A percentile compares a stretch with the other conserved stretches of the same genome.
Conservation (phyloP, 2,797 vertebrate species). For the Lateolabrax maculatus region DNA sequence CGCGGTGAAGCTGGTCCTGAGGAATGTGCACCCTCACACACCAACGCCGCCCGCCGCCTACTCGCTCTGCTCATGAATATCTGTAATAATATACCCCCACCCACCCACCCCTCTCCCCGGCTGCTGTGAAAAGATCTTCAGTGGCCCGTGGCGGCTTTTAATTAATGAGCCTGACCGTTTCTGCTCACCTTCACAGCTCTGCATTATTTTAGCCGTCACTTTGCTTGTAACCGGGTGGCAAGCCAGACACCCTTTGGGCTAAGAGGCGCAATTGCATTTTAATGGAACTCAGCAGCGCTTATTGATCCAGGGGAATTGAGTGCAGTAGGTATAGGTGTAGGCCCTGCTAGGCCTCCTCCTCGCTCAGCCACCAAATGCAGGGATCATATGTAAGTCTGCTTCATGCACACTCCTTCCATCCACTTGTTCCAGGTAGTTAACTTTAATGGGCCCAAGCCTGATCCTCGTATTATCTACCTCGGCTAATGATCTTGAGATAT, state of each 20-base stretch:
- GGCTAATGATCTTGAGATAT: constrained; percentile 52
- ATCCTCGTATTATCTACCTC: constrained; percentile 44
- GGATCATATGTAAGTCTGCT: constrained; percentile 44
- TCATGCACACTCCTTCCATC: constrained; percentile 20
- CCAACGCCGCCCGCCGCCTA: neutral
- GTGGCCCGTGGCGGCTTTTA: constrained; percentile 76
- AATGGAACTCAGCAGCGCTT: constrained; percentile 69
- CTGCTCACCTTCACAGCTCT: constrained; percentile 71
- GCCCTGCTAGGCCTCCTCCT: constrained; percentile 17
- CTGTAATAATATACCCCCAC: constrained; percentile 61
- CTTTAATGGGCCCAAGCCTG: constrained; percentile 32
- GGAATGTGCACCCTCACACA: constrained; percentile 27
- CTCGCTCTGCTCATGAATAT: constrained; percentile 67
- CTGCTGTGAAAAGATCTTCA: constrained; percentile 67
- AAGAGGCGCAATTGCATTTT: constrained; percentile 70
- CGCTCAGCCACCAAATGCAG: neutral
- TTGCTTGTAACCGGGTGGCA: constrained; percentile 62
- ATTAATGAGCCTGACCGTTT: constrained; percentile 73
- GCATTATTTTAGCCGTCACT: constrained; percentile 69
- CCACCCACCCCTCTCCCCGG: too few species aligned
- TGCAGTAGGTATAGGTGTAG: constrained; percentile 14
- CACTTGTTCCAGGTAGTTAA: constrained; percentile 51
- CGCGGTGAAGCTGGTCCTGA: constrained; percentile 22
- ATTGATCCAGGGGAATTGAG: constrained; percentile 69
- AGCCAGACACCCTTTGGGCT: constrained; percentile 58